phyloP scores from a whole-genome alignment of 1,140 invertebrate species.

The Tetragnatha versicolor region DNA sequence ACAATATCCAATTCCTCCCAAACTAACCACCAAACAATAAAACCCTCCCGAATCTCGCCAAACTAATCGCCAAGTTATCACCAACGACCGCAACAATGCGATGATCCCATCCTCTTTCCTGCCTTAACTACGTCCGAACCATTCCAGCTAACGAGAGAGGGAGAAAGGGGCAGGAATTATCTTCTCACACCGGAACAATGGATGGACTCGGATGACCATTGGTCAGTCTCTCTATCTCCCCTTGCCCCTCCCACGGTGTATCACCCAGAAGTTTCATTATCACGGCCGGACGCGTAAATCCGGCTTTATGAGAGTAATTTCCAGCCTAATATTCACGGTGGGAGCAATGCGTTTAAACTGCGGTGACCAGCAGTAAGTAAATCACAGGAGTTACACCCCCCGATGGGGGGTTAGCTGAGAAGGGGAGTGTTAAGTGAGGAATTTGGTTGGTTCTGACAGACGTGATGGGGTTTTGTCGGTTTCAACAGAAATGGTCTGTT shows the following conservation, averaged over 20 bases:
- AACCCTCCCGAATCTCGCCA: no score
- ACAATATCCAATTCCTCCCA: no score
- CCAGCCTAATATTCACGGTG: constrained; percentile 18
- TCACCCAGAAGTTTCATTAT: constrained; percentile 39
- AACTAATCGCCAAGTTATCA: neutral
- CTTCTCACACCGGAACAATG: constrained; percentile 1
- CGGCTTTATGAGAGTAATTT: constrained; percentile 17
- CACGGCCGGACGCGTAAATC: constrained; percentile 9
- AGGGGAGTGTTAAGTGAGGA: neutral
- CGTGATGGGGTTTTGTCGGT: neutral
- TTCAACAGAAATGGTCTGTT: no score
- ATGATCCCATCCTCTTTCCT: neutral
- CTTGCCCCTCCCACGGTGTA: neutral
- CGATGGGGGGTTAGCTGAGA: neutral
- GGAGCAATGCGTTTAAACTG: neutral
- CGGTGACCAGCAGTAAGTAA: neutral
- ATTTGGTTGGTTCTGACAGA: neutral
- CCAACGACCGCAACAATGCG: neutral
- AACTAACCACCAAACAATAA: no score
- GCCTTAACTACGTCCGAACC: neutral
- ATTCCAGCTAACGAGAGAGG: constrained; percentile 2
- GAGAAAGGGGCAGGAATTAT: neutral
- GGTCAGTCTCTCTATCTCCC: neutral
- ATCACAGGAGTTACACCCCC: neutral
- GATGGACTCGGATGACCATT: constrained; percentile 10